Percentiles rank a stretch among this genome's conserved stretches.
Evolutionary conservation across 2,113 vertebrate genomes (phyloP).

Genomic region (western clawed frog (Xenopus tropicalis)): DNA sequence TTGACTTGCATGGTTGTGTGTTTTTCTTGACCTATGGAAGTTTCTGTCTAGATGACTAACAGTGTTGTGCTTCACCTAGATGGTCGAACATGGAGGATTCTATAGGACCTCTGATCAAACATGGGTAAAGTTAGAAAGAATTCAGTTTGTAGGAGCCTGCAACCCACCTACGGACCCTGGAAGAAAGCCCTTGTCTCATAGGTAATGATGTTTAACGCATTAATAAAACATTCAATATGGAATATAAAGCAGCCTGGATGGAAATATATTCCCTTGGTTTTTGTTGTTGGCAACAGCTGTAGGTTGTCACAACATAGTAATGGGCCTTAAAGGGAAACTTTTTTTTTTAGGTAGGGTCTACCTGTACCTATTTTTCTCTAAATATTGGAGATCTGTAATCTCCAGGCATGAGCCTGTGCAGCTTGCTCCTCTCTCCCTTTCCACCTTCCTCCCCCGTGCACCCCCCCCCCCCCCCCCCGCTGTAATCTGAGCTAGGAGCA

Average conservation of each 20-base stretch:
- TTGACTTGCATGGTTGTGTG: background rate
- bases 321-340: too few species aligned
- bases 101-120: constrained; percentile 97
- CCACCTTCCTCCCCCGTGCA: too few species aligned
- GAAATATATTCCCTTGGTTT: too few species aligned
- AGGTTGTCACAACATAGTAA: background rate
- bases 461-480: too few species aligned
- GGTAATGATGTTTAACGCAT: constrained; percentile 60
- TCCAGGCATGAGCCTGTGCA: too few species aligned
- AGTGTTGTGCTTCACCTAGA: constrained; percentile 61
- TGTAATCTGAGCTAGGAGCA: too few species aligned
- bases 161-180: constrained; percentile 97
- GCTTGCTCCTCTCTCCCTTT: too few species aligned
- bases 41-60: background rate
- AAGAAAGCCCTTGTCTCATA: constrained; percentile 92
- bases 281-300: background rate
- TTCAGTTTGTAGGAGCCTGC: constrained; percentile 97
- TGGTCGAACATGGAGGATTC: constrained; percentile 98
- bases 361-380: too few species aligned
- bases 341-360: too few species aligned
- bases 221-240: background rate
- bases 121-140: constrained; percentile 96
- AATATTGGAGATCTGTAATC: too few species aligned
- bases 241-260: background rate
- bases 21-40: background rate